Conservation (phyloP, 2,888 invertebrate species). For the Sesia apiformis region DNA sequence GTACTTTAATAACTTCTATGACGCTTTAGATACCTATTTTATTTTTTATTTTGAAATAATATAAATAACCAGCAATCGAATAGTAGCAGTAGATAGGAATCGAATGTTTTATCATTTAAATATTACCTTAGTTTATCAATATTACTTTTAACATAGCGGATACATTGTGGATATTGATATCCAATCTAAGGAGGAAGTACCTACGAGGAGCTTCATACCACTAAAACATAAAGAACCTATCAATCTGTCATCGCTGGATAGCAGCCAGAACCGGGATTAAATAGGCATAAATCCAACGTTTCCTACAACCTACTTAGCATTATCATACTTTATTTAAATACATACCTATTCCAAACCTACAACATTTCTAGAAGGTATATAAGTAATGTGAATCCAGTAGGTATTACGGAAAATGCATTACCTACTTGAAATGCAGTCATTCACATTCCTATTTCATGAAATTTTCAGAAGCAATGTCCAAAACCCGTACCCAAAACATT, state of each 20-base stretch:
- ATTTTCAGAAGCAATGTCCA: not conserved
- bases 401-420: not conserved
- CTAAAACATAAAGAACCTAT: not conserved
- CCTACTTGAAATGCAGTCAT: not conserved
- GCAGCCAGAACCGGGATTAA: conserved; percentile 33
- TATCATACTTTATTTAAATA: not conserved
- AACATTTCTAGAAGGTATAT: not conserved
- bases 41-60: no score
- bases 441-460: not conserved
- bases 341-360: no score
- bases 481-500: not conserved
- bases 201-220: no score
- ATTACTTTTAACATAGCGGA: no score
- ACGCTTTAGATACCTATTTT: no score
- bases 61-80: no score
- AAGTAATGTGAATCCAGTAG: not conserved
- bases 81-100: no score
- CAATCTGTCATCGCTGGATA: conserved; percentile 33
- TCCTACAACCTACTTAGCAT: conserved; percentile 27
- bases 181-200: no score
- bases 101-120: no score
- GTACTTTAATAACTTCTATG: no score
- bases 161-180: no score
- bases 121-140: no score
- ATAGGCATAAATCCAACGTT: conserved; percentile 56